Conservation (phyloP, 1,140 invertebrate genomes). For the Drosophila serrata region DNA sequence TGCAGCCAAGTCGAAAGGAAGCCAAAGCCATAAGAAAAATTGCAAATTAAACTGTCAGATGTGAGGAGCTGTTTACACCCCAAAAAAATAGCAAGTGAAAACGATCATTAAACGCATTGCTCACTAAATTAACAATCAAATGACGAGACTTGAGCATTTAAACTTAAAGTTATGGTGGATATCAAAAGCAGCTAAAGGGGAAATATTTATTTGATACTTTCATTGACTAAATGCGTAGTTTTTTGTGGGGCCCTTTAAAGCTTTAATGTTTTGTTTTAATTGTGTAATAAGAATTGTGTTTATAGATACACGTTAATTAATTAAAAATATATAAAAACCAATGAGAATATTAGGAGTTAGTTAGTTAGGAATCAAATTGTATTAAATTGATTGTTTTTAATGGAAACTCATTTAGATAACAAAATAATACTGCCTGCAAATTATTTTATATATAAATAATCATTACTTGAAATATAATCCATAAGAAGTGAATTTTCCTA, state of each 20-base stretch:
- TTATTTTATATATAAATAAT: not conserved
- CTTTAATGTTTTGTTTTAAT: not conserved
- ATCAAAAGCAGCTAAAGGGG: not conserved
- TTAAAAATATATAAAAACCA: not conserved
- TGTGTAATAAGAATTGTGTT: not conserved
- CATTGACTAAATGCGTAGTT: not conserved
- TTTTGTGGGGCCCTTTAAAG: not conserved
- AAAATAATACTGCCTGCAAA: not conserved
- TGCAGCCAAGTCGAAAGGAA: slow-evolving; percentile 35
- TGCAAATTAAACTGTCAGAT: slow-evolving; percentile 43
- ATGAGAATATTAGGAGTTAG: no score
- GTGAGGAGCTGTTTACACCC: slow-evolving; percentile 30
- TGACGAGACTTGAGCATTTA: not conserved
- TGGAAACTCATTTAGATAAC: not conserved
- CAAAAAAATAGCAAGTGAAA: slow-evolving; percentile 14
- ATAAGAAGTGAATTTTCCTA: no score
- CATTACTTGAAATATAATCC: not conserved
- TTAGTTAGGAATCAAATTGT: no score
- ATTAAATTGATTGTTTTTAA: not conserved
- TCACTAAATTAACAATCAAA: slow-evolving; percentile 15
- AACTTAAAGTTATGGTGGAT: not conserved
- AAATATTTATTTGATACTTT: not conserved
- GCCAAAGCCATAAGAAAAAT: slow-evolving; percentile 48
- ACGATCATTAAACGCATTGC: slow-evolving; percentile 18
- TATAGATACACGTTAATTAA: not conserved